Evolutionary conservation across 2,113 vertebrate species (phyloP), one percentile per base, ranked within the genome.

Genomic region (Lonchura striata): DNA sequence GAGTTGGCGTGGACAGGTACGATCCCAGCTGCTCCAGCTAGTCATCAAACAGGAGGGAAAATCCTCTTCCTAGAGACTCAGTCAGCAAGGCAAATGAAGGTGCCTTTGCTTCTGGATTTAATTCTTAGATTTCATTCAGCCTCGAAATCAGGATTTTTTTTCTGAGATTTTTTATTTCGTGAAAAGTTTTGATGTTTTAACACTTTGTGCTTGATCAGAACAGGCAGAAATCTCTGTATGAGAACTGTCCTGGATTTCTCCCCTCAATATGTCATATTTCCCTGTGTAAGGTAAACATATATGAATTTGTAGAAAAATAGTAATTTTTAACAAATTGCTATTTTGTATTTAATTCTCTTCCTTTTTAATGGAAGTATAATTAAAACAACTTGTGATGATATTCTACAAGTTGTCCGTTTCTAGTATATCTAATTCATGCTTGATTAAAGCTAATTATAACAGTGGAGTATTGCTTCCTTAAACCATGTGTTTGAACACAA

Each of bases 381-480:
- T 83, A 70, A 86, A 95, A 68, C 44, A 71, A 92, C 39, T 78
- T 77, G 33, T 66, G 65, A 79, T 71, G 12, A 27, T 74, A 69
- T 57, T 75, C 52, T 52, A 31, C 59, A 82, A 85, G 35, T 86
- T 95, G 56, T 88, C 37, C 18, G 72, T 92, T 95, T 80, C 60
- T 80, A 68, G 49, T 76, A 23, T 77, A 82, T 90, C 61, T 57
- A 88, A 96, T 94, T 94, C 42, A 24, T 94, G 20, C 39, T 65
- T 96, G 65, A 86, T 94, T 94, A 90, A 64, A 63, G 35, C 86
- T 92, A 78, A 91, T 92, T 89, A 74, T 90, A 39, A 85, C 60
- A 84, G 54, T 82, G 57, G 28, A 95, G 35, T 88, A 66, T 88
- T 92, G 47, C 95, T 95, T 96, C 94, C 69, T 89, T 92, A 82